Evolutionary conservation across 2,888 invertebrate species (phyloP), one percentile per base, ranked within the genome.

Genomic region (Onchidella celtica): DNA sequence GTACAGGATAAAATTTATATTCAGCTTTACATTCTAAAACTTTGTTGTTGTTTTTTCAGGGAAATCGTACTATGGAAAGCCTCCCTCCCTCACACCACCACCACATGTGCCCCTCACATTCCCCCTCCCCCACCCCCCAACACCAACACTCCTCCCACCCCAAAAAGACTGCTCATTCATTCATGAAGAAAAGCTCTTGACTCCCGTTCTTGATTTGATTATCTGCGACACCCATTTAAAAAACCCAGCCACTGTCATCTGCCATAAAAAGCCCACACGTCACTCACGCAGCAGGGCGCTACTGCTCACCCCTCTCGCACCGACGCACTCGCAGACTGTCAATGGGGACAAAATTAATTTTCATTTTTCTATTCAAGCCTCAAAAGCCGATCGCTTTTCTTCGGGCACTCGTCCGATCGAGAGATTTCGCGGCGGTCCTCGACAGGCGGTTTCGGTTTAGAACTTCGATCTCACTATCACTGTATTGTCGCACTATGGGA

Each of bases 321-420:
- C 66, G 27, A 40, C 34, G 68, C 65, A 75, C 40, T 66, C 68
- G 24, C 40, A 57, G 57, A 11, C 66, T 77, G 68, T 77, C 66
- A 68, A 68, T 47, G 34, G 57, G 57, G 57, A 68, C 57, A 66
- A 77, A 77, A 77, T 77, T 77, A 77, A 77, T 77, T 77, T 77
- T 77, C 68, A 77, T 66, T 77, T 77, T 77, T 57, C 68, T 57
- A 66, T 77, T 77, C 57, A 77, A n/a, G 3, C 68, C 29, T 57
- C 68, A n/a, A 66, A 68, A 77, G 68, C 66, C 77, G 77, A 77
- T 34, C 68, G 68, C 77, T 77, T 68, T 77, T 77, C 77, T 77
- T 68, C 59, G 17, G 65, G 32, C 21, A 36, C 32, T 21, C 38
- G 27, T 17, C 17, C 32, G 63, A 75, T 65, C 65, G 40, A 63